Percentiles rank a stretch among this genome's conserved stretches.
phyloP scores from a whole-genome alignment of 1,140 invertebrate species.

The Delia radicum region DNA sequence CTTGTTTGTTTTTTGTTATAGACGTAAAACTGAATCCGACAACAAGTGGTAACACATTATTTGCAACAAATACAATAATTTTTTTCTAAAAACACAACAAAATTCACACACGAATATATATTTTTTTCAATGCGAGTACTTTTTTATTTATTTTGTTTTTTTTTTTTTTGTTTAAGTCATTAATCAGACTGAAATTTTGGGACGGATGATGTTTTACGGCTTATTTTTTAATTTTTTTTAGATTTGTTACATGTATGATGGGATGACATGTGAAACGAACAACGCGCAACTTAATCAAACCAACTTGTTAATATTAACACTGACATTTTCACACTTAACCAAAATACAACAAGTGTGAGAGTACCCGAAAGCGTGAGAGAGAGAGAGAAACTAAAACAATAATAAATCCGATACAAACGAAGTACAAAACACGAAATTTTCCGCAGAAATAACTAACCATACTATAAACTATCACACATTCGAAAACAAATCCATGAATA shows the following conservation, averaged over 20 bases:
- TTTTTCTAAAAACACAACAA: no score
- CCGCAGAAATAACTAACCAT: background rate
- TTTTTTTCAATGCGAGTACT: no score
- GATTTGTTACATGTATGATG: constrained; percentile 3
- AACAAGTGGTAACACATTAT: background rate
- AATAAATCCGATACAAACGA: background rate
- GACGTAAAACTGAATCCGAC: no score
- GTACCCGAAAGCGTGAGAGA: background rate
- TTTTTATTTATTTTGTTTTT: no score
- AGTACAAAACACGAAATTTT: background rate
- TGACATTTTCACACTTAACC: background rate
- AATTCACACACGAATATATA: no score
- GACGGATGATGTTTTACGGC: background rate
- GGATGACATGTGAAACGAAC: background rate
- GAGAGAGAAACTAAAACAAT: background rate
- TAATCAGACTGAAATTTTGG: no score
- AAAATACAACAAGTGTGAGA: background rate
- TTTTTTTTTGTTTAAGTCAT: no score
- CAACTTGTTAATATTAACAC: background rate
- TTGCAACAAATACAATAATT: no score
- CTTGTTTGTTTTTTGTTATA: no score
- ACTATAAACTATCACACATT: background rate
- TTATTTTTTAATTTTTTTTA: background rate
- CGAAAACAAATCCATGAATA: background rate
- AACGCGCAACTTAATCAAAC: no score